These are phyloP conservation scores for Allacma fusca DNA, from an alignment of 2,888 invertebrate genomes.

Conservation along the genomic window DNA sequence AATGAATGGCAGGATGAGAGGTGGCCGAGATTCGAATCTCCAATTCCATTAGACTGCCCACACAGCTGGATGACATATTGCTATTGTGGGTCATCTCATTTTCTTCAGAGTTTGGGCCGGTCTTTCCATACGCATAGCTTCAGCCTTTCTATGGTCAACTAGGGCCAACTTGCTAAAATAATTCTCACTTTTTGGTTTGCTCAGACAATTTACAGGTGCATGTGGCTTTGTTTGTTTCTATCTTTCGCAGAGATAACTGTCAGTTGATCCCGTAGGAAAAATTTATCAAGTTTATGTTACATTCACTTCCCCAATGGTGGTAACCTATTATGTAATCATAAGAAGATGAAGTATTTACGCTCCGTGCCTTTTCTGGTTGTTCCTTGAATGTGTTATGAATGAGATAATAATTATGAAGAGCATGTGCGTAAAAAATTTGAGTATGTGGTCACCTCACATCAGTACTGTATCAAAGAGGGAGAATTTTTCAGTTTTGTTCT, in stretches of 20 bases:
- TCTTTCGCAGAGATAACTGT: not conserved
- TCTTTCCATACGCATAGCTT: not conserved
- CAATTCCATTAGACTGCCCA: not conserved
- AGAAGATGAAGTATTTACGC: not conserved
- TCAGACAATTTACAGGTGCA: constrained; percentile 2
- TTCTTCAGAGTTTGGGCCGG: not conserved
- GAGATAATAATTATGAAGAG: constrained; percentile 9
- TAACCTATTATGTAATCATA: not conserved
- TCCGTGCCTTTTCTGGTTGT: not conserved
- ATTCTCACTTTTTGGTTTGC: constrained; percentile 8
- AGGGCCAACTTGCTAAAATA: not conserved
- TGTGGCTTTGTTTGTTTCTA: not conserved
- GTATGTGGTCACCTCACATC: not conserved
- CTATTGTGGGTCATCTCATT: not conserved
- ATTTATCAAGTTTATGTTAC: not conserved
- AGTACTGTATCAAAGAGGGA: too few species aligned
- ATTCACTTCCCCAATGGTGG: not conserved
- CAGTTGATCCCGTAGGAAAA: not conserved
- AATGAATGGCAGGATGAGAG: constrained; percentile 24
- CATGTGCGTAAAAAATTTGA: not conserved
- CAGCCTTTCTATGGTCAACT: not conserved
- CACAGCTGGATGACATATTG: not conserved
- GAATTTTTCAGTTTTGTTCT: too few species aligned
- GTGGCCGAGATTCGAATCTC: constrained; percentile 14
- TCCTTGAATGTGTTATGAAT: not conserved